Conservation (phyloP, 1,140 invertebrate genomes). For the Conus ventricosus region DNA sequence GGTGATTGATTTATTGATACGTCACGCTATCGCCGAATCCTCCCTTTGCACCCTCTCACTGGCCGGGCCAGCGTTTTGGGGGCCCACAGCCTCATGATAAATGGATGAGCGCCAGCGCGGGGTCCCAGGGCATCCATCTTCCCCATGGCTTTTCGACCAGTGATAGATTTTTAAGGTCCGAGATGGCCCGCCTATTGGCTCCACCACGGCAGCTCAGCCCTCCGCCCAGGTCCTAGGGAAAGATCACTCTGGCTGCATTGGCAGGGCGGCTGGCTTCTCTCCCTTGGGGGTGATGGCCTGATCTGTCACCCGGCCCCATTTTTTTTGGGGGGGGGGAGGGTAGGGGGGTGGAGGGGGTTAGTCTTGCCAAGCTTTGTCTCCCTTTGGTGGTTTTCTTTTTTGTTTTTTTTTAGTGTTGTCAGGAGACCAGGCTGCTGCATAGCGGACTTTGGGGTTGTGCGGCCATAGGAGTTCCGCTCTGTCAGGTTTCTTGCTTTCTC, state of each 20-base stretch:
- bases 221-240: neutral
- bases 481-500: neutral
- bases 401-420: neutral
- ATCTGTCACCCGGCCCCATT: neutral
- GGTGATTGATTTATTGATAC: conserved; percentile 40
- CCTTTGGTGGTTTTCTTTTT: neutral
- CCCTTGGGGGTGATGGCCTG: neutral
- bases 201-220: neutral
- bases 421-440: neutral
- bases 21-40: neutral
- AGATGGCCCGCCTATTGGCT: conserved; percentile 1
- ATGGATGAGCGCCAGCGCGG: conserved; percentile 24
- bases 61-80: neutral
- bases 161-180: conserved; percentile 33
- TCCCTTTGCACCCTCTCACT: conserved; percentile 22
- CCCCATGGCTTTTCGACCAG: conserved; percentile 36
- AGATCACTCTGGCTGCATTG: conserved; percentile 23
- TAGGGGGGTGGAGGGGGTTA: neutral
- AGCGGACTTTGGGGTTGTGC: neutral
- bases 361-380: neutral
- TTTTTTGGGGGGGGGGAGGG: neutral
- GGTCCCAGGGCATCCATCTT: conserved; percentile 30
- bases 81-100: conserved; percentile 29
- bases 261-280: neutral
- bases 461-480: neutral